Evolutionary conservation across 23 tunicate species (phyloP), one percentile per base, ranked within the genome.

Genomic region (Halocynthia aurantium): DNA sequence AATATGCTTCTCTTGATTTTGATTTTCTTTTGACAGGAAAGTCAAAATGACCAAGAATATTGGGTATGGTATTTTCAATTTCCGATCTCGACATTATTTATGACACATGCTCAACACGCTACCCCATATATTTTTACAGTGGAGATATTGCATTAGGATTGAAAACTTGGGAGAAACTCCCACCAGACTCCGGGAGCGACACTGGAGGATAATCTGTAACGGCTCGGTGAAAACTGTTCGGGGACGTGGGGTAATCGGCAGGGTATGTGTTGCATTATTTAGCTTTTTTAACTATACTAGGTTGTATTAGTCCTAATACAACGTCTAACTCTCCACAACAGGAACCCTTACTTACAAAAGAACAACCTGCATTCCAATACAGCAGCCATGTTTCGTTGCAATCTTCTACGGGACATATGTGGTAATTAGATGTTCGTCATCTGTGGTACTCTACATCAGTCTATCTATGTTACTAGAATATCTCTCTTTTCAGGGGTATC

Each of bases 141-240:
- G 78, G 78, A 54, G 78, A 53, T 74, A 86, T 64, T 86, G 86
- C 79, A 80, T 92, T 31, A 70, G 98, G 17, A 78, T 92, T 73
- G 98, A 92, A 67, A 92, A 92, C 53, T 66, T 92, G 53, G 80
- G 92, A 54, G 79, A 69, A 52, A 55, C 75, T 15, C 86, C 82
- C 82, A 88, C 81, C 8, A 80, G 67, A 21, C 65, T 92, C 51
- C 64, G 85, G 61, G 98, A 92, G 72, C 65, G 93, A 52, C 81
- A 86, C 64, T 92, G 98, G 98, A 85, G 88, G 52, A 92, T 88
- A 19, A 80, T 92, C 61, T 82, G 88, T 70, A 92, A 92, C 67
- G 98, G 98, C 54, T 86, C 98, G 56, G 98, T 92, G 0, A 82
- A 83, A 78, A 86, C 98, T 50, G 80, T 84, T 12, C 73, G 87